A percentile compares a stretch with the other conserved stretches of the same genome.
Conservation (phyloP, 2,797 vertebrate species). For the Hemitrygon akajei region DNA sequence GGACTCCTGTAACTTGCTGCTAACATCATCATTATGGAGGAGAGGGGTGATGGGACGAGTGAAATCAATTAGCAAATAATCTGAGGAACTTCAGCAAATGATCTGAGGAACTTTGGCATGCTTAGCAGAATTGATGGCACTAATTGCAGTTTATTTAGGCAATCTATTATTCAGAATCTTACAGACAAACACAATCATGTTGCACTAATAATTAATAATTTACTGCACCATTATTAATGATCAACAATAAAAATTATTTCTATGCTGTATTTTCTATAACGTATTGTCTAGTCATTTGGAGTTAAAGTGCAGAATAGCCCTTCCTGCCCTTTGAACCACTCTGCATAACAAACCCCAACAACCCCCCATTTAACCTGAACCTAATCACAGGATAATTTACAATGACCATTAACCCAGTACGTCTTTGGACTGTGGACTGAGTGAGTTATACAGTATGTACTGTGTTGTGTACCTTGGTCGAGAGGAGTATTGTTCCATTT, state of each 20-base stretch:
- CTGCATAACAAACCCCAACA: too few species aligned
- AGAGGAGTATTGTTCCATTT: too few species aligned
- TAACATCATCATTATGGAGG: background rate
- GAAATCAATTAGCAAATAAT: background rate
- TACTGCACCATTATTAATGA: background rate
- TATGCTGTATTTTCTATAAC: background rate
- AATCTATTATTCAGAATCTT: conserved; percentile 1
- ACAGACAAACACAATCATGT: background rate
- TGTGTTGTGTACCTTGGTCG: too few species aligned
- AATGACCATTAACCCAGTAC: too few species aligned
- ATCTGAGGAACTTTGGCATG: background rate
- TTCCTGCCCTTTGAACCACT: too few species aligned
- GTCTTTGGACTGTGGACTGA: too few species aligned
- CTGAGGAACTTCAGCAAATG: background rate
- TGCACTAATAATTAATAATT: background rate
- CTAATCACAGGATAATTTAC: too few species aligned
- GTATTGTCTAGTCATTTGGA: background rate
- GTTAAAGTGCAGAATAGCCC: too few species aligned
- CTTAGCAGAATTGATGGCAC: background rate
- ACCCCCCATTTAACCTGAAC: too few species aligned
- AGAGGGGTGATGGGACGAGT: background rate
- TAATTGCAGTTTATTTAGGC: conserved; percentile 19
- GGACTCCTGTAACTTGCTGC: background rate
- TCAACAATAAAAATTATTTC: background rate
- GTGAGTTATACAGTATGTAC: too few species aligned